Percentiles rank a stretch among this genome's conserved stretches.
These are phyloP conservation scores for Leptoclinus maculatus DNA, from an alignment of 2,797 vertebrate species.

Conservation along the genomic window DNA sequence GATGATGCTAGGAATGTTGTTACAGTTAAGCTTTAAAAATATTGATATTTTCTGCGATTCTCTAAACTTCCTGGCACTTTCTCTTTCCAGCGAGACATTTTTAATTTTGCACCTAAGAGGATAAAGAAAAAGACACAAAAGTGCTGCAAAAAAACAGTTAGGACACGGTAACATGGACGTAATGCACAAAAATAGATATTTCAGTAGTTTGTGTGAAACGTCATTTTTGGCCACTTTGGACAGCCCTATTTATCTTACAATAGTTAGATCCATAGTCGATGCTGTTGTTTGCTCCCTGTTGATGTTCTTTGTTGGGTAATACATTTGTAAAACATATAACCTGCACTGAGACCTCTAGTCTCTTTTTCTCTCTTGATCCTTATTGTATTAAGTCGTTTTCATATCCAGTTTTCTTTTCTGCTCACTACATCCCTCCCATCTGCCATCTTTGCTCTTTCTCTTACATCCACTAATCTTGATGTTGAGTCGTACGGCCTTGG, in stretches of 20 bases:
- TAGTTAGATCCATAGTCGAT: background rate
- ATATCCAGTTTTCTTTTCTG: constrained; percentile 13
- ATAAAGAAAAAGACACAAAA: background rate
- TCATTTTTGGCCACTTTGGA: no score
- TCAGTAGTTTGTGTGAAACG: no score
- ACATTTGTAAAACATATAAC: background rate
- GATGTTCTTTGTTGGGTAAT: background rate
- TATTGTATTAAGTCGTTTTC: background rate
- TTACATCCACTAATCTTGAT: constrained; percentile 24
- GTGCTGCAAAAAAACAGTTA: no score
- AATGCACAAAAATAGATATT: no score
- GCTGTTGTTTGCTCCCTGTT: background rate
- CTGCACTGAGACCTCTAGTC: background rate
- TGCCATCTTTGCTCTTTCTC: constrained; percentile 14
- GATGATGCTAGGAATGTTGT: background rate
- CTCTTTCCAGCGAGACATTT: background rate
- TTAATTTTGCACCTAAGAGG: background rate
- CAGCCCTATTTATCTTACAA: background rate
- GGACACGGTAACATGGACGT: no score
- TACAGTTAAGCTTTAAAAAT: background rate
- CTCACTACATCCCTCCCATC: constrained; percentile 4
- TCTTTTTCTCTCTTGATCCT: background rate
- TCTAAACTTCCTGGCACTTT: background rate
- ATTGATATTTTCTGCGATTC: background rate
- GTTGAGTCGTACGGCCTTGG: constrained; percentile 5